These are phyloP conservation scores for Hafferia zeledoni DNA, from an alignment of 2,797 vertebrate species.

Conservation along the genomic window DNA sequence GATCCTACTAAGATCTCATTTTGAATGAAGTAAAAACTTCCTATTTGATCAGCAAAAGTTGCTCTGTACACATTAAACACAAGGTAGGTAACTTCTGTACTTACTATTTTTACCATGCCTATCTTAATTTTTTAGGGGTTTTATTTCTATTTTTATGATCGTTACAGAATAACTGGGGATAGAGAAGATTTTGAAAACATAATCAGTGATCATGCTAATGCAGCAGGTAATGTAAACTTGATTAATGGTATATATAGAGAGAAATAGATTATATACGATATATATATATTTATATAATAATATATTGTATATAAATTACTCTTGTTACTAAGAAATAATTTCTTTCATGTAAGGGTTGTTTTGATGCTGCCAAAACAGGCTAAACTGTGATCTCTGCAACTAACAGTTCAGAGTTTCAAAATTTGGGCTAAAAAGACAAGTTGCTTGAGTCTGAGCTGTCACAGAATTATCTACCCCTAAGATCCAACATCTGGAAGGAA, in stretches of 20 bases:
- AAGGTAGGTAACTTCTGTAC: background rate
- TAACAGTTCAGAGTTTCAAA: background rate
- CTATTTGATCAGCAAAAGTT: background rate
- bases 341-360: background rate
- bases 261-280: background rate
- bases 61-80: background rate
- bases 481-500: background rate
- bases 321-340: background rate
- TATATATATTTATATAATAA: background rate
- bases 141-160: conserved; percentile 56
- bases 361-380: background rate
- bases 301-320: background rate
- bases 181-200: conserved; percentile 87
- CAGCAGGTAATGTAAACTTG: conserved; percentile 83
- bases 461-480: background rate
- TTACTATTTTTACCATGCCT: background rate
- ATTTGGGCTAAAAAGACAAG: background rate
- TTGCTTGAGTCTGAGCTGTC: background rate
- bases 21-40: background rate
- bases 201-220: conserved; percentile 83
- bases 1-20: background rate
- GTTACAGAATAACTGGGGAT: conserved; percentile 75
- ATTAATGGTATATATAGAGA: background rate
- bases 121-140: background rate
- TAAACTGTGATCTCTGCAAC: background rate